Evolutionary conservation across 2,113 vertebrate species (phyloP).

Genomic region (Ranitomeya variabilis): DNA sequence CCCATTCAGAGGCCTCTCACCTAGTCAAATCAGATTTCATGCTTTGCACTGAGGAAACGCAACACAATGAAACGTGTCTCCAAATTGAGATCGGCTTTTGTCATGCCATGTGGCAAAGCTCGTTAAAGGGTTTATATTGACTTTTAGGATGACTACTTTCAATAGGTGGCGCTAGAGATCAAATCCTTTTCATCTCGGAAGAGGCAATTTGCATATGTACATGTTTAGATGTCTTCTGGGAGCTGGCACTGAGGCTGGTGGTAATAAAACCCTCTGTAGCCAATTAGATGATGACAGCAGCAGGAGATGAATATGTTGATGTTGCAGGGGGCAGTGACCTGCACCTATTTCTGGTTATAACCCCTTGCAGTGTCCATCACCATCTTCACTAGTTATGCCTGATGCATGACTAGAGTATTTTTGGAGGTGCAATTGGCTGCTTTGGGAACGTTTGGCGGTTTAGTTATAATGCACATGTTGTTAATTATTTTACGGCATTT

Average conservation of each 20-base stretch:
- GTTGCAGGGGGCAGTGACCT: neutral
- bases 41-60: no score
- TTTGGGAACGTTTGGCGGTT: neutral
- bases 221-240: neutral
- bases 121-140: no score
- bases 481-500: constrained; percentile 43
- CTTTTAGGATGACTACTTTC: no score
- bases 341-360: no score
- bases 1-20: no score
- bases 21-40: no score
- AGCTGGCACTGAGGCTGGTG: neutral
- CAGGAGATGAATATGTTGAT: neutral
- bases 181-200: no score
- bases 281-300: neutral
- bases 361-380: neutral
- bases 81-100: no score
- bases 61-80: no score
- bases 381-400: neutral
- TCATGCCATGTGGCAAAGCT: no score
- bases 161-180: no score
- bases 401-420: neutral
- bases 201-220: no score
- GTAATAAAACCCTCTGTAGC: neutral
- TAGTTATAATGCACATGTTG: neutral
- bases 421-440: neutral